These are phyloP conservation scores for Nesidiocoris tenuis DNA, from an alignment of 2,888 invertebrate species.

Conservation along the genomic window DNA sequence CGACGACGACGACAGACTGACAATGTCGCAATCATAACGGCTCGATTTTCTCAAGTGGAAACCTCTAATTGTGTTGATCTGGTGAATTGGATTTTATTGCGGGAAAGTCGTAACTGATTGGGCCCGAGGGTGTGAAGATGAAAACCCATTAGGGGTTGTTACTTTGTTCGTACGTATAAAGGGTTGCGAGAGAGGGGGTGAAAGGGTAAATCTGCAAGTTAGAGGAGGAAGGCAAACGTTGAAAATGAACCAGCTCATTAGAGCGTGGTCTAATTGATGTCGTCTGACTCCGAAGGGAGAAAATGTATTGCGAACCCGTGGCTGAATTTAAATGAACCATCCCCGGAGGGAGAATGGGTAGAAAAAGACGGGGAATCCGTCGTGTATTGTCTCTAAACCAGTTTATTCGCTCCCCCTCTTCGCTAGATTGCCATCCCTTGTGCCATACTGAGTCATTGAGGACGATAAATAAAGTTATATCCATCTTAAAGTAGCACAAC, in stretches of 20 bases:
- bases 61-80: neutral
- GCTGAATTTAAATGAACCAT: constrained; percentile 5
- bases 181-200: neutral
- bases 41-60: neutral
- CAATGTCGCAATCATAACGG: neutral
- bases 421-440: too few species aligned
- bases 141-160: neutral
- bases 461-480: constrained; percentile 41
- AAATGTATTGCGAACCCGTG: constrained; percentile 19
- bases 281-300: constrained; percentile 6
- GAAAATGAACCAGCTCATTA: constrained; percentile 32
- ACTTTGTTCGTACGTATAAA: neutral
- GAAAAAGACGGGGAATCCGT: neutral
- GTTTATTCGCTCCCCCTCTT: constrained; percentile 16
- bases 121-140: constrained; percentile 7
- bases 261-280: constrained; percentile 38
- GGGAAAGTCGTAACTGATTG: constrained; percentile 15
- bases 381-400: constrained; percentile 36
- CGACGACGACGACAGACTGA: too few species aligned
- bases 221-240: constrained; percentile 6
- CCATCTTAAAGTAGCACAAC: constrained; percentile 31
- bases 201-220: neutral
- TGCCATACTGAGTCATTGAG: constrained; percentile 28
- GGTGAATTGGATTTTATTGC: constrained; percentile 26
- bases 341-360: neutral